phyloP scores from a whole-genome alignment of 1,140 invertebrate genomes.

The Cryptotermes secundus region DNA sequence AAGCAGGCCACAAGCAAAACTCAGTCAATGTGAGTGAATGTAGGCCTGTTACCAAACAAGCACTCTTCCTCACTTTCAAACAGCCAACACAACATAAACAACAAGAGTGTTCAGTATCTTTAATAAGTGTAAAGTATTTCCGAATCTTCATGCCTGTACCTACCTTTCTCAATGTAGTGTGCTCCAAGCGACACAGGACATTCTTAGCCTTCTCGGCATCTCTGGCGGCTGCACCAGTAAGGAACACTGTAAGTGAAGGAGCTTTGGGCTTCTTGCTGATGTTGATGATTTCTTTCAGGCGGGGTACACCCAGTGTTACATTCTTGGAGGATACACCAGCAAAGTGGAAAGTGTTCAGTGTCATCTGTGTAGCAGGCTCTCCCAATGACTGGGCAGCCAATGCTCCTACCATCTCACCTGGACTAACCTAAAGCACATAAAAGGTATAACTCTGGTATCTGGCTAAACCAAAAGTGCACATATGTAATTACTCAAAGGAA shows the following conservation, averaged over 20 bases:
- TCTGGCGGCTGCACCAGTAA: constrained; percentile 90
- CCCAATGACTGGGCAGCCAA: constrained; percentile 97
- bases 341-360: constrained; percentile 99
- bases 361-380: constrained; percentile 99
- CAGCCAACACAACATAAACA: too few relatives aligned
- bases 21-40: too few relatives aligned
- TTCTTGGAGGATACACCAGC: constrained; percentile 99
- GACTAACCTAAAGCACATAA: constrained; percentile 58
- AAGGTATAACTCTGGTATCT: too few relatives aligned
- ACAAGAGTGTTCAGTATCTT: too few relatives aligned
- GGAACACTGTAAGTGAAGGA: constrained; percentile 96
- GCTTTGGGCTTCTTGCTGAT: constrained; percentile 99
- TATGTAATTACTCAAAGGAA: too few relatives aligned
- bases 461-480: too few relatives aligned
- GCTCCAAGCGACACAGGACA: constrained; percentile 94
- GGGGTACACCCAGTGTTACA: constrained; percentile 98
- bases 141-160: not conserved
- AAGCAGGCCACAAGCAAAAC: too few relatives aligned
- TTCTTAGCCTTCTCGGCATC: constrained; percentile 99
- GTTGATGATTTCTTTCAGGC: constrained; percentile 98
- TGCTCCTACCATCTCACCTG: constrained; percentile 99
- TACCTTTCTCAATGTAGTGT: constrained; percentile 94
- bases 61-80: too few relatives aligned
- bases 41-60: too few relatives aligned
- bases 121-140: too few relatives aligned